phyloP scores from a whole-genome alignment of 2,888 invertebrate genomes.

The Oscheius sp. region DNA sequence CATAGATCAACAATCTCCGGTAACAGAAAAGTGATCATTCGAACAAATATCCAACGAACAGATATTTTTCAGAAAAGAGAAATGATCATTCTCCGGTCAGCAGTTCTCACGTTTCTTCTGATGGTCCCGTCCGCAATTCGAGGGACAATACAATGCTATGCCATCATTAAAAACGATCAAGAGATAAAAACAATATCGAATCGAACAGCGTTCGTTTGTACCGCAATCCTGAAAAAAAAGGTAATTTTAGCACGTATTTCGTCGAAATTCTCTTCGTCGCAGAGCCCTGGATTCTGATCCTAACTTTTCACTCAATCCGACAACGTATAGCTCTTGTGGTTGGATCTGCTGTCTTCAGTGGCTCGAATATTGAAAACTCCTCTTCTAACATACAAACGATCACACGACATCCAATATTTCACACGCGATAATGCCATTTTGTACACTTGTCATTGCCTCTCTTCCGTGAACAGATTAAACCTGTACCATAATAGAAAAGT shows the following conservation, averaged over 20 bases:
- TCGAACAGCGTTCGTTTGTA: neutral
- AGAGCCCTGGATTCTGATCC: conserved; percentile 17
- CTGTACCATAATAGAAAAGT: too few species aligned
- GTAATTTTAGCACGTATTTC: conserved; percentile 21
- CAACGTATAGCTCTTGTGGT: neutral
- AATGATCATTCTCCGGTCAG: conserved; percentile 22
- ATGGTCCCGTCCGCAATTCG: conserved; percentile 23
- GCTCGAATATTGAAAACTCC: conserved; percentile 3
- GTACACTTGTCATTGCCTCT: too few species aligned
- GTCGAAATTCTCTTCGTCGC: conserved; percentile 17
- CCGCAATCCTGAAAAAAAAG: neutral
- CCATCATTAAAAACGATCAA: neutral
- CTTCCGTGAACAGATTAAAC: too few species aligned
- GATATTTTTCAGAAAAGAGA: conserved; percentile 11
- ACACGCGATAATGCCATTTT: too few species aligned
- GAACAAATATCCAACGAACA: too few species aligned
- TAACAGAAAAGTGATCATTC: conserved; percentile 14
- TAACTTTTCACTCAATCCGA: conserved; percentile 20
- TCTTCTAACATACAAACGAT: neutral
- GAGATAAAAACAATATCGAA: neutral
- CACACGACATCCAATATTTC: too few species aligned
- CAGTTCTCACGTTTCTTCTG: conserved; percentile 18
- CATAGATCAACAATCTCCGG: conserved; percentile 3
- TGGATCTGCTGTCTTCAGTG: conserved; percentile 7
- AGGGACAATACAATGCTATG: conserved; percentile 15